Base-by-base conservation (phyloP, 2,888 invertebrate genomes). In the Hypomecis punctinalis region DNA sequence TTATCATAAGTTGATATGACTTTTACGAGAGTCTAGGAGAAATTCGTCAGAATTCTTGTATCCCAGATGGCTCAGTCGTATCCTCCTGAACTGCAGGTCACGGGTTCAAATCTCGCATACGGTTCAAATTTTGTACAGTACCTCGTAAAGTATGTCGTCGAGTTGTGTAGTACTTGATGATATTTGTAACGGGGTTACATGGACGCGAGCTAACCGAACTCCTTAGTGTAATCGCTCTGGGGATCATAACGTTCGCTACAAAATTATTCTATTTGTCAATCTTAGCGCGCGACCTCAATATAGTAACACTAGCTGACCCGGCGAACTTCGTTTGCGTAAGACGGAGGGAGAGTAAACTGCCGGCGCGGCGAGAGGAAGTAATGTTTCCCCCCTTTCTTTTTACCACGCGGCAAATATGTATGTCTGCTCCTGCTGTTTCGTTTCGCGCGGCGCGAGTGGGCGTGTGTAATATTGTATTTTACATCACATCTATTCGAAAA, bases 161-260 rank as follows among this genome's bases (percentile, higher is more conserved):
- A 43, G 40, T 66, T 33, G 10, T 37, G 7, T 23, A 7, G 37
- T 66, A 39, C 8, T 61, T 11, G 7, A 49, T 36, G 62, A 62
- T 11, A 49, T 40, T 60, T 62, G 60, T 53, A 58, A 46, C 61
- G 65, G 68, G 72, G 74, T 55, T 7, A 74, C 37, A 72, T 8
- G 0, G 37, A 37, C 36, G 74, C 73, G 73, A n/a, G 64, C 66
- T 53, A 75, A 77, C 76, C 76, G 77, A 77, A 74, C 74, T 71
- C 66, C 68, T 39, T 47, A 64, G 64, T 42, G 57, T 56, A 8
- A 68, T 69, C 66, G 67, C 68, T 63, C 11, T 52, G 70, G 46
- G 64, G 74, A 59, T 78, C 75, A 76, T 77, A 75, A 46, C 57
- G 69, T 72, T 68, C 71, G 72, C 76, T 67, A 77, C 76, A 75